Conservation (phyloP, 92 coral and sea anemone species). For the Blastomussa wellsi region DNA sequence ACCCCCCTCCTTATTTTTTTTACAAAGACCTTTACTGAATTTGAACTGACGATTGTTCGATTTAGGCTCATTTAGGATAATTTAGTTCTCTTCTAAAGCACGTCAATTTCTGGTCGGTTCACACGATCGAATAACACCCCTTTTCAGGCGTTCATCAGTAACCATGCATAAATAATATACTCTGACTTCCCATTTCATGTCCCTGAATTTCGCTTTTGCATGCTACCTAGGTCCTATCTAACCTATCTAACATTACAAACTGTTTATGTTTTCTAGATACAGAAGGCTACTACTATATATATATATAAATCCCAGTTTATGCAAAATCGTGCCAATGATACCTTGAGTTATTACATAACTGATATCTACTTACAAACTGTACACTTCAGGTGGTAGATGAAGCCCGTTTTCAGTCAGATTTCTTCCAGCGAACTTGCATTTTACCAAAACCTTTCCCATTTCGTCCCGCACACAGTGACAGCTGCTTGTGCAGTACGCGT, state of each 20-base stretch:
- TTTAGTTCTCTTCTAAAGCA: background rate
- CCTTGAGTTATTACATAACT: background rate
- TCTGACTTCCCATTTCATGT: too few relatives aligned
- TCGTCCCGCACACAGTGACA: conserved; percentile 18
- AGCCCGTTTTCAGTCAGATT: background rate
- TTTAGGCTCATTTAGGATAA: background rate
- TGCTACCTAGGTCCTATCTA: too few relatives aligned
- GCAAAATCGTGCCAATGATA: background rate
- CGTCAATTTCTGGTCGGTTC: background rate
- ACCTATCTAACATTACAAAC: too few relatives aligned
- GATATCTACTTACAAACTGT: conserved; percentile 31
- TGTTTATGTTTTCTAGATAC: too few relatives aligned
- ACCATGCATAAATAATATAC: too few relatives aligned
- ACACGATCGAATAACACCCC: background rate
- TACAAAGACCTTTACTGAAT: too few relatives aligned
- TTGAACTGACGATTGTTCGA: background rate
- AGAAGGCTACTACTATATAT: too few relatives aligned
- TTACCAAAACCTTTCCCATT: conserved; percentile 1
- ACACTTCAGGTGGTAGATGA: conserved; percentile 30
- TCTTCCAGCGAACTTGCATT: conserved; percentile 8
- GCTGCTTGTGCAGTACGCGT: conserved; percentile 1
- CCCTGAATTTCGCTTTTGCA: too few relatives aligned
- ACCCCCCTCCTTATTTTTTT: too few relatives aligned
- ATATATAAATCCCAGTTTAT: background rate
- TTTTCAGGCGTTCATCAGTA: too few relatives aligned